phyloP scores from a whole-genome alignment of 2,797 vertebrate genomes.

The Gorsachius magnificus region DNA sequence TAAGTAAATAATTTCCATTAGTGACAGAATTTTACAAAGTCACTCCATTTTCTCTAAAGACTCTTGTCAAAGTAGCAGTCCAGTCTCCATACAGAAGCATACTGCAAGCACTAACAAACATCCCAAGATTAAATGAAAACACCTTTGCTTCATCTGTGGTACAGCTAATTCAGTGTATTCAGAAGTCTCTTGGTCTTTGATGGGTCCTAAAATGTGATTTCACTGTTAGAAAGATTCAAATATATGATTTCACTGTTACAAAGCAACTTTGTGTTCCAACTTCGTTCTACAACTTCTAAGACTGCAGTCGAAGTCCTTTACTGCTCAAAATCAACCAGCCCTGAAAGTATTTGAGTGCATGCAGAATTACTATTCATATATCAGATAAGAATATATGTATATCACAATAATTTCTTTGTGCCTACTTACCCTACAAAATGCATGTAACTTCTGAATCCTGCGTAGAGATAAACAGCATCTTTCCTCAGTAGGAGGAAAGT shows the following conservation, averaged over 20 bases:
- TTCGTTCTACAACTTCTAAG: neutral
- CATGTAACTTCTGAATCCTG: neutral
- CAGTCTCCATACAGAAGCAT: neutral
- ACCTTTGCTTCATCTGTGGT: neutral
- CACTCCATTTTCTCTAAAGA: neutral
- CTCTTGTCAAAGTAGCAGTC: neutral
- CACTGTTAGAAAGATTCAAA: neutral
- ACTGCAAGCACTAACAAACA: neutral
- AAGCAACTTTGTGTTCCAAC: neutral
- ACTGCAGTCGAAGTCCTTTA: neutral
- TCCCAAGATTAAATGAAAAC: neutral
- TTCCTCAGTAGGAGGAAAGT: neutral
- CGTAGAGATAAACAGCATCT: neutral
- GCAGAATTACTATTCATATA: neutral
- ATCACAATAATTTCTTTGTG: neutral
- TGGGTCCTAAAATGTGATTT: neutral
- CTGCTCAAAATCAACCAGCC: neutral
- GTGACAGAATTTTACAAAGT: neutral
- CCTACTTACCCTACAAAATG: neutral
- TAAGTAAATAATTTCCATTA: neutral
- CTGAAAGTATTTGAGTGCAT: neutral
- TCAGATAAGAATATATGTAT: neutral
- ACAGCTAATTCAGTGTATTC: neutral
- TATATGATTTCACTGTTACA: neutral
- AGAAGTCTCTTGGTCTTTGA: neutral